A percentile compares a stretch with the other conserved stretches of the same genome.
phyloP scores from a whole-genome alignment of 2,113 vertebrate species.

The Trinectes maculatus region DNA sequence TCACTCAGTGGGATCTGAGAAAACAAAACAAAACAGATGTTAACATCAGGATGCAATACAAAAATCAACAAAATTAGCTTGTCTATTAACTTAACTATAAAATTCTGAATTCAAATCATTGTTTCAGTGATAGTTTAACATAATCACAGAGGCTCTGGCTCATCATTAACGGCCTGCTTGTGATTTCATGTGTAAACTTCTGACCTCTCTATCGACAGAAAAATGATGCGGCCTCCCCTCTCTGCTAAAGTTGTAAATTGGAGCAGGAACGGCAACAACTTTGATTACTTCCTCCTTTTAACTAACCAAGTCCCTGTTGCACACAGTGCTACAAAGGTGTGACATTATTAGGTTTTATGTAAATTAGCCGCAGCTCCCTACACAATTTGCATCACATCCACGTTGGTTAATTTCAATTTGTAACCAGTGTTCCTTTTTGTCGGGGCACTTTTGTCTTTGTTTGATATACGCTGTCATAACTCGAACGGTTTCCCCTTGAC shows the following conservation, averaged over 20 bases:
- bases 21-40: no score
- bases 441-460: constrained; percentile 1
- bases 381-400: constrained; percentile 14
- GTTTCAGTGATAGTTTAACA: neutral
- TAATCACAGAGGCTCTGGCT: neutral
- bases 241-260: neutral
- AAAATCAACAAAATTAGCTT: no score
- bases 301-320: constrained; percentile 17
- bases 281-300: constrained; percentile 17
- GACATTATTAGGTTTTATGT: constrained; percentile 49
- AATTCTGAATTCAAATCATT: no score
- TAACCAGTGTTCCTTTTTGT: constrained; percentile 4
- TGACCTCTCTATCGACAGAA: neutral
- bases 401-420: constrained; percentile 27
- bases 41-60: no score
- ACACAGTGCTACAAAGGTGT: constrained; percentile 30
- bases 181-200: neutral
- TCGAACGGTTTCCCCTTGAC: neutral
- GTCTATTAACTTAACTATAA: no score
- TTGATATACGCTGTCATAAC: constrained; percentile 18
- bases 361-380: constrained; percentile 14
- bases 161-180: neutral
- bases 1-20: neutral
- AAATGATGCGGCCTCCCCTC: neutral
- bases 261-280: neutral